Evolutionary conservation across 2,888 invertebrate genomes (phyloP), one percentile per base, ranked within the genome.

Genomic region (Julus scanicus): DNA sequence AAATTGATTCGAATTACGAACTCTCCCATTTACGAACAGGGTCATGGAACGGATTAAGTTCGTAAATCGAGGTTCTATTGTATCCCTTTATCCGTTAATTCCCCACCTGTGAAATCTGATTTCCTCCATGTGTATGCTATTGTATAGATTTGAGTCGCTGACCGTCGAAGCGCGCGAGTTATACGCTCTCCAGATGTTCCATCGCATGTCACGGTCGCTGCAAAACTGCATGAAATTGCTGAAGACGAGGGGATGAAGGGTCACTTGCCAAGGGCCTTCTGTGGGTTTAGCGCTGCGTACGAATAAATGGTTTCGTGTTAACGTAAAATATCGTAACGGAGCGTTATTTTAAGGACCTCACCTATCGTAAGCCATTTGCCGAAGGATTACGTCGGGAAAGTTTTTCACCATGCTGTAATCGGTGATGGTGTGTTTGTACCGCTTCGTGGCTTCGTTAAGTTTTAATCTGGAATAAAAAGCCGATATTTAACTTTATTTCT

Each of bases 101-200:
- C 85, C 40, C 88, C 90, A 93, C 93, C 93, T 94, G 71, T 94
- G 91, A 85, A 92, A 93, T 63, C 98, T 94, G 88, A 98, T 96
- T 91, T 95, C 95, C 91, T 97, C 97, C 88, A 98, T 92, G 91
- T 95, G 93, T 0, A 94, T 93, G 91, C 96, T 96, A 29, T 96
- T 97, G 89, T 91, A 92, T 2, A 93, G 89, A 83, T 91, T 91
- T 84, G 92, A 95, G 94, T 89, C 95, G 91, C 90, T 94, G 93
- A 91, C 94, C 85, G 94, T 94, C 0, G 96, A 95, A 71, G 95
- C 95, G 90, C 96, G 93, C 88, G 94, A 94, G 0, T 95, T 94
- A 91, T 95, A 93, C 0, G 97, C 97, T 89, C 95, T 94, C 97
- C 98, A 98, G 0, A 96, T 92, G 91, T 96, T 97, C 95, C 95